Evolutionary conservation across 1,140 invertebrate species (phyloP).

Genomic region (Caenorhabditis inopinata): DNA sequence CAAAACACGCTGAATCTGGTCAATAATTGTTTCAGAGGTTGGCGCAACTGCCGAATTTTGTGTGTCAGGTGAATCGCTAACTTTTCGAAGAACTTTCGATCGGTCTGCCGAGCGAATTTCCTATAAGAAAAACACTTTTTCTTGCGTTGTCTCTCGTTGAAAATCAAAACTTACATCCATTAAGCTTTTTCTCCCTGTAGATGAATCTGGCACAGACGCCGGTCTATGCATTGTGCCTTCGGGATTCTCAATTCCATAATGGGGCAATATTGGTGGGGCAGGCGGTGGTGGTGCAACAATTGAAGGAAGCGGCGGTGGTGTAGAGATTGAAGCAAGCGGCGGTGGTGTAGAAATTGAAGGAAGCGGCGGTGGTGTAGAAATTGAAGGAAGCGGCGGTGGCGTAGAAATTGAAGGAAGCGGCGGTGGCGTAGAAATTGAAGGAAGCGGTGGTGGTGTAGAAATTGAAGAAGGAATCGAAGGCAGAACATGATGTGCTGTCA

Average conservation of each 20-base stretch:
- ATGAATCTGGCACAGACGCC: not conserved
- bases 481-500: too few relatives aligned
- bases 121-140: not conserved
- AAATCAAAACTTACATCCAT: not conserved
- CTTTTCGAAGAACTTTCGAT: not conserved
- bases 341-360: not conserved
- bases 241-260: not conserved
- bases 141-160: too few relatives aligned
- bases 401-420: too few relatives aligned
- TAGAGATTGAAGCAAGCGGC: too few relatives aligned
- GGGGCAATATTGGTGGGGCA: not conserved
- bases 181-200: not conserved
- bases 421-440: not conserved
- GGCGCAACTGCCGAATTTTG: not conserved
- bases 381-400: not conserved
- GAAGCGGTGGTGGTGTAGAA: not conserved
- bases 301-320: not conserved
- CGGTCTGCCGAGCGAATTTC: not conserved
- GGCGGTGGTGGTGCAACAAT: not conserved
- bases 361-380: not conserved
- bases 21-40: not conserved
- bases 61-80: not conserved
- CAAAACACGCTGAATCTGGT: slow-evolving; percentile 3
- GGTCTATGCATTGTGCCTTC: not conserved
- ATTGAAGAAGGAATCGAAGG: too few relatives aligned